Evolutionary conservation across 2,888 invertebrate species (phyloP), one percentile per base, ranked within the genome.

Genomic region (Aproaerema taeniolella): DNA sequence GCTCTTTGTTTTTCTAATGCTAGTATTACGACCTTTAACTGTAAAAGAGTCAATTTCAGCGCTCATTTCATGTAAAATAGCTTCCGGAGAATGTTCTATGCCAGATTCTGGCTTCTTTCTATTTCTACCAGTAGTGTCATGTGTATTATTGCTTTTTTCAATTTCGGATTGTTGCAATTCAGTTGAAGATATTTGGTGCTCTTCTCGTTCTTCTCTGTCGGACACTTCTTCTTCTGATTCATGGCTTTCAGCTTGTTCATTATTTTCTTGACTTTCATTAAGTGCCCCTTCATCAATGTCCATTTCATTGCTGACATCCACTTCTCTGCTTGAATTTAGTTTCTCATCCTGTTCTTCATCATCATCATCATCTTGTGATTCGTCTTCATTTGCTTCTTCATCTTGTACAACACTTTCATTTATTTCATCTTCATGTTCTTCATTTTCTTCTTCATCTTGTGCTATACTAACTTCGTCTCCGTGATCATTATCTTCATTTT

Each of bases 51-150:
- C 58, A 0, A 30, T 47, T 26, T 59, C 49, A 17, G 61, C 63
- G 1, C 56, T 55, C 25, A 53, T 60, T 13, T 67, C 42, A 10
- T 61, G 55, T 34, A 69, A 47, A n/a, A 74, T 49, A 1, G 52
- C 61, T 68, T 83, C 83, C 3, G 75, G 79, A 0, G 73, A 71
- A 36, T 64, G 52, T 0, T n/a, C n/a, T n/a, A n/a, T n/a, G n/a
- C n/a, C n/a, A 55, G 42, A 46, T 16, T 47, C 41, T 7, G 53
- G 43, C 30, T 65, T 68, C 24, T 59, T 57, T 47, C 58, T 62
- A 16, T 64, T 48, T 38, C 59, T 58, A 34, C 62, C 67, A 3
- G 68, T 72, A 8, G 68, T 71, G 29, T 72, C 63, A 29, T 68
- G 67, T 7, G 63, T 61, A 9, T 47, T 41, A 15, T 71, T 58